Evolutionary conservation across 2,113 vertebrate genomes (phyloP).

Genomic region (Sceloporus tristichus): DNA sequence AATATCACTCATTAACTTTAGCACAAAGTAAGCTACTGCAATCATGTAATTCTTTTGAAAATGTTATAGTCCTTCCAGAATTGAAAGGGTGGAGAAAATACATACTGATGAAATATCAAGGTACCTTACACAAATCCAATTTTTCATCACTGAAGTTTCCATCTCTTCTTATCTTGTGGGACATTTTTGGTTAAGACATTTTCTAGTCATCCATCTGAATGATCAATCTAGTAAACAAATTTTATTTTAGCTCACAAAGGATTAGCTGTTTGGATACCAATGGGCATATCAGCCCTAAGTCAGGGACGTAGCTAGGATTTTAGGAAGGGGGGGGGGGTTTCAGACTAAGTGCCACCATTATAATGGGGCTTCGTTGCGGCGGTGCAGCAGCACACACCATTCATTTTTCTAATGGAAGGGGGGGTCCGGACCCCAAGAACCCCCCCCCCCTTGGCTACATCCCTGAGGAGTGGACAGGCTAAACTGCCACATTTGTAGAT

Average conservation of each 20-base stretch:
- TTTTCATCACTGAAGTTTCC: background rate
- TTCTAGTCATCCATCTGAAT: constrained; percentile 43
- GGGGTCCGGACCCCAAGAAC: too few relatives aligned
- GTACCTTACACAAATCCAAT: background rate
- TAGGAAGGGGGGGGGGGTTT: too few relatives aligned
- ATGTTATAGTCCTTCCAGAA: background rate
- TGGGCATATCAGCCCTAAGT: background rate
- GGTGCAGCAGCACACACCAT: too few relatives aligned
- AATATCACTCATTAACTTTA: constrained; percentile 1
- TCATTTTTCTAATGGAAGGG: too few relatives aligned
- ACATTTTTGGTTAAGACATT: constrained; percentile 26
- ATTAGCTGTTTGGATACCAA: constrained; percentile 18
- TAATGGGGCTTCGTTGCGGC: too few relatives aligned
- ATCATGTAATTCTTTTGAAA: background rate
- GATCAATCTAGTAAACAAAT: constrained; percentile 47
- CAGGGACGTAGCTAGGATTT: too few relatives aligned
- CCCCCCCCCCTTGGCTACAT: too few relatives aligned
- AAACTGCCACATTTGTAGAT: too few relatives aligned
- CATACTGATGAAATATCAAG: too few relatives aligned
- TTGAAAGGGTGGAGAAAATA: background rate
- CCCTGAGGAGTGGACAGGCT: too few relatives aligned
- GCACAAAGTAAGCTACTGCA: background rate
- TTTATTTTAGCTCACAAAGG: constrained; percentile 58
- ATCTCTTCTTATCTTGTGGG: background rate
- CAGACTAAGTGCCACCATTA: too few relatives aligned